phyloP scores from a whole-genome alignment of 2,797 vertebrate species.

The Leptatherina wallacei region DNA sequence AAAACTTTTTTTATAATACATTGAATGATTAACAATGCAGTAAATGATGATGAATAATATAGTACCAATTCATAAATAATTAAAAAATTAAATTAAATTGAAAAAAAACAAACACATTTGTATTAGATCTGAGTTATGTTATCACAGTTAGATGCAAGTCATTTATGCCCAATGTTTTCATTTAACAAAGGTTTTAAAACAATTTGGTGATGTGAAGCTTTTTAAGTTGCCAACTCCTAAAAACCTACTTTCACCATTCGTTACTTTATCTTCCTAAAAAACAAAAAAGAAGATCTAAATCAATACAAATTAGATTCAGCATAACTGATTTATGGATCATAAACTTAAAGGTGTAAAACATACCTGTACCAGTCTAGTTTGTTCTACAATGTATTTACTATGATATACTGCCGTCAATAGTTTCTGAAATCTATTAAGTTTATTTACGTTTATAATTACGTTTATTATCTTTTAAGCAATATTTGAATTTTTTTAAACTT shows the following conservation, averaged over 20 bases:
- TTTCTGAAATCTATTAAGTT: neutral
- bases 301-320: neutral
- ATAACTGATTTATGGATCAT: neutral
- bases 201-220: neutral
- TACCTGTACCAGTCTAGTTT: neutral
- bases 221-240: neutral
- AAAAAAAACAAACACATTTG: neutral
- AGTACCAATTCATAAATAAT: neutral
- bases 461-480: neutral
- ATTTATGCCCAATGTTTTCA: neutral
- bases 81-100: neutral
- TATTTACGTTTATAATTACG: no score
- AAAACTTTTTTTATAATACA: neutral
- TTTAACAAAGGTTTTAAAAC: neutral
- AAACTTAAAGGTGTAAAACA: neutral
- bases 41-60: neutral
- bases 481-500: neutral
- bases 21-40: neutral
- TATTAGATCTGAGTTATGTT: neutral
- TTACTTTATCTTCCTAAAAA: neutral
- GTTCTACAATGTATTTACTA: slow-evolving; percentile 11
- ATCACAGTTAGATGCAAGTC: neutral
- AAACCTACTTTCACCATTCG: neutral
- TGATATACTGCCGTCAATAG: neutral
- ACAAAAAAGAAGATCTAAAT: neutral